Percentiles rank a stretch among this genome's conserved stretches.
These are phyloP conservation scores for Nerophis lumbriciformis DNA, from an alignment of 2,113 vertebrate genomes.

Conservation along the genomic window DNA sequence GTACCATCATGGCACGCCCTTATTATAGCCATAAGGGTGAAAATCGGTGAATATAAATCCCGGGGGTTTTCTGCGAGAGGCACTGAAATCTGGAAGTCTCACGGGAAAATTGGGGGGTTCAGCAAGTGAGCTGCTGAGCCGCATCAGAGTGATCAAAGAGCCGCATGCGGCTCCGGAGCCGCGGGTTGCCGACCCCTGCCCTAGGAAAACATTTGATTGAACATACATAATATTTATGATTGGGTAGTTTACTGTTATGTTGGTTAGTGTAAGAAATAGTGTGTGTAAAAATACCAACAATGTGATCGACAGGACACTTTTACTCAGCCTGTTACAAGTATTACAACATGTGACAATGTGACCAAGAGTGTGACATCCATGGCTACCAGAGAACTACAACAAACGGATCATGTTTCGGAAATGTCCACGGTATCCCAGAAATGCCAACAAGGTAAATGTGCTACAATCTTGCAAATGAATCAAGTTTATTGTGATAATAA, in stretches of 20 bases:
- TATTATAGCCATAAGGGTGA: too few relatives aligned
- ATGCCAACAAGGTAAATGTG: constrained; percentile 30
- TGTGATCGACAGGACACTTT: constrained; percentile 29
- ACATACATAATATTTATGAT: not conserved
- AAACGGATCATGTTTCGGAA: constrained; percentile 19
- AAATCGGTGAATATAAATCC: too few relatives aligned
- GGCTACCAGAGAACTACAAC: constrained; percentile 13
- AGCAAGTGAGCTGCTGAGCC: too few relatives aligned
- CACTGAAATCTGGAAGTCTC: too few relatives aligned
- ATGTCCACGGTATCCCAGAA: constrained; percentile 21
- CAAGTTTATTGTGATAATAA: not conserved
- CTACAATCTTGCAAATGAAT: not conserved
- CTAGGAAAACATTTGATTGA: not conserved
- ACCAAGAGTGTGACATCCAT: constrained; percentile 17
- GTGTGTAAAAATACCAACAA: not conserved
- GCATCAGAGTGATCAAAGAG: too few relatives aligned
- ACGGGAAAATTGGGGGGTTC: too few relatives aligned
- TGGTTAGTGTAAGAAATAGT: not conserved
- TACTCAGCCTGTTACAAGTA: constrained; percentile 14
- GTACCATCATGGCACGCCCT: too few relatives aligned
- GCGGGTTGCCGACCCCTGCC: too few relatives aligned
- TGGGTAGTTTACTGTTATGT: not conserved
- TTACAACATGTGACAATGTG: constrained; percentile 9
- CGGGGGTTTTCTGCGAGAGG: too few relatives aligned
- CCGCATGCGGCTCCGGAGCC: too few relatives aligned